Evolutionary conservation across 1,140 invertebrate species (phyloP), one percentile per base, ranked within the genome.

Genomic region (Wiebesia pumilae): DNA sequence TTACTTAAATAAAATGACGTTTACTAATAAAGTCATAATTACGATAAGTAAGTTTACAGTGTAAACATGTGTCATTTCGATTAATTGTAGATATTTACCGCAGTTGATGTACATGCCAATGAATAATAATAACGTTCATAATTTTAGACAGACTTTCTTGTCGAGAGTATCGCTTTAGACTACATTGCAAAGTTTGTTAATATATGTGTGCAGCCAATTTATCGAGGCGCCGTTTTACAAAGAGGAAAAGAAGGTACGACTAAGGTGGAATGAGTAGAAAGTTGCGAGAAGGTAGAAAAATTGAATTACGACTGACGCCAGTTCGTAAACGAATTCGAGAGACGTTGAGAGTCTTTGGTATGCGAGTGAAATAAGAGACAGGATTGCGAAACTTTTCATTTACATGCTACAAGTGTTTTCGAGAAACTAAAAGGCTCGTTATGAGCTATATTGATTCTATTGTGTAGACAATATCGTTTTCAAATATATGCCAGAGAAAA

Each of bases 331-430:
- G 77, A 81, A 75, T 85, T 81, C 27, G 65, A 81, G 78, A 79
- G 58, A 38, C 16, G 58, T 51, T 14, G 58, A 79, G 24, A 27
- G n/a, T 38, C 30, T 83, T 47, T 33, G 4, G 47, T 12, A 58
- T 2, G 69, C 65, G 27, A 40, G 58, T 27, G 30, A 43, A 81
- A 65, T 38, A 16, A 47, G 14, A 73, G n/a, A 77, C 54, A 38
- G 38, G 35, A 62, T 84, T 67, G 73, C 51, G 30, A 81, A 81
- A 86, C 69, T 86, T 86, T 80, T 81, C 54, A 81, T 81, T 86
- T 81, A 38, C 67, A 81, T 81, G 67, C 65, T 86, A 81, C 78
- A 85, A 85, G 62, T 85, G 75, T 80, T 80, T 58, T 47, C 35
- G 79, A 38, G 47, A 54, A 33, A 78, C 30, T 14, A 21, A 78